phyloP scores from a whole-genome alignment of 1,140 invertebrate species.

The Triops longicaudatus region DNA sequence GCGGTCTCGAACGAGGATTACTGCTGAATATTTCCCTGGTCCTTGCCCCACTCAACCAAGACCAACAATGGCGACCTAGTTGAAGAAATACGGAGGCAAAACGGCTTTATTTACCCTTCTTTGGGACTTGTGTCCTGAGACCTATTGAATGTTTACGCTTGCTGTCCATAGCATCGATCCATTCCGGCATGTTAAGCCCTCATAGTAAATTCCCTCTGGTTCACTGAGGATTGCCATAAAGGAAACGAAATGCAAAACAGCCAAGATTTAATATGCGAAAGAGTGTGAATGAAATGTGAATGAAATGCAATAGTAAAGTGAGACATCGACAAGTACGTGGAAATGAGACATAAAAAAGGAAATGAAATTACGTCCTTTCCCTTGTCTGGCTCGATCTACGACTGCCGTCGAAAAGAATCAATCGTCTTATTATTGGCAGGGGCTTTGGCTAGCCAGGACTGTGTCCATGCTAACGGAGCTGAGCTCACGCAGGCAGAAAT shows the following conservation, averaged over 20 bases:
- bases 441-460: background rate
- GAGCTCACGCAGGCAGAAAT: slow-evolving; percentile 5
- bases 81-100: background rate
- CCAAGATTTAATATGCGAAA: background rate
- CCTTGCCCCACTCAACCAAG: background rate
- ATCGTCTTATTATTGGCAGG: background rate
- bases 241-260: background rate
- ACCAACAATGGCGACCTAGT: background rate
- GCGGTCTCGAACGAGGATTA: background rate
- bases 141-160: background rate
- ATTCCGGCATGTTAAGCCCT: background rate
- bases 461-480: background rate
- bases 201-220: background rate
- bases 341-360: background rate
- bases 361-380: background rate
- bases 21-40: background rate
- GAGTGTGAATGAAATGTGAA: background rate
- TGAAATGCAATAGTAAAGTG: too few species aligned
- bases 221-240: background rate
- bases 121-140: background rate
- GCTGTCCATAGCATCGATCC: background rate
- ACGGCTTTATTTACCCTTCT: background rate
- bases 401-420: background rate
- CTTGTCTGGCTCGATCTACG: background rate
- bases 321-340: too few species aligned